Evolutionary conservation across 2,888 invertebrate genomes (phyloP), one percentile per base, ranked within the genome.

Genomic region (Leptopilina myrica): DNA sequence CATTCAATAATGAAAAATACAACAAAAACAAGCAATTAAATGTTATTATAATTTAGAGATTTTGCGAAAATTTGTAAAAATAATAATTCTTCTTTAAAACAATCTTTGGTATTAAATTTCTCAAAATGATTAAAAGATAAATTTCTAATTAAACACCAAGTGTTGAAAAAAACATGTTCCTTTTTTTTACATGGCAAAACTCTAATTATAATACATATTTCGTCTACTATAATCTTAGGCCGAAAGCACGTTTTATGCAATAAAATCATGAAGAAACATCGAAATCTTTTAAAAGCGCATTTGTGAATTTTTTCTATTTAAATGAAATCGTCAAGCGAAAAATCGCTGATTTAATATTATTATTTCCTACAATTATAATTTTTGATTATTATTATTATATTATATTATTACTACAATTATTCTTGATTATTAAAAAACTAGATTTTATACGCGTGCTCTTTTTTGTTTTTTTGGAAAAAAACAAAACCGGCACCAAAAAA

Each of bases 381-480:
- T 14, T 6, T n/a, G 11, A 84, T 85, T 76, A 79, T 43, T 49
- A 49, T 49, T 49, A 49, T 49, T 6, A 6, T 49, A 49, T 59
- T 62, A 43, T 43, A 43, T 43, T 49, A 49, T 49, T 49, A 49
- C 11, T 49, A 49, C 11, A 11, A 49, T 59, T 62, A 62, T 20
- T 62, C 20, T 62, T 62, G 62, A 15, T n/a, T 20, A 84, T 85
- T 76, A 79, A 77, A 79, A 77, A 64, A 20, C 83, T 88, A 88
- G 88, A 87, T 90, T 90, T 90, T 89, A 89, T 89, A 90, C 88
- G 78, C 78, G 83, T 80, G 85, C 86, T 87, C 5, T 43, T 85
- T 76, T 79, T 87, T 89, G 89, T 87, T 88, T 87, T 62, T 49
- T 11, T 2, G 20, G 33, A 5, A 49, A 49, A 49, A 43, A 43